A percentile compares a stretch with the other conserved stretches of the same genome.
phyloP scores from a whole-genome alignment of 2,888 invertebrate genomes.

The Hofmannophila pseudospretella region DNA sequence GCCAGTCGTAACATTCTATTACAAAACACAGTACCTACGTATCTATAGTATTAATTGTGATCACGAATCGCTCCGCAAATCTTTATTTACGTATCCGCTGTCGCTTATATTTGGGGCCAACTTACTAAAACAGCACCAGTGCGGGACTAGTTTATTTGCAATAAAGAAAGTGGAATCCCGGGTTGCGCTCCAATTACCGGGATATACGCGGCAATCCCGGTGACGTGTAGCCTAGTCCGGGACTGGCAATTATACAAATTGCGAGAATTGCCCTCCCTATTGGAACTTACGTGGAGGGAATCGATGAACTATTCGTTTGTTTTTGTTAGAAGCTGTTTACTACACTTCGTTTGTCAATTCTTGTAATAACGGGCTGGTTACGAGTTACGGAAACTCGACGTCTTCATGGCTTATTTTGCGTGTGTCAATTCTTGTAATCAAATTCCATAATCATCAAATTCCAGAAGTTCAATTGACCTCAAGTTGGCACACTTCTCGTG shows the following conservation, averaged over 20 bases:
- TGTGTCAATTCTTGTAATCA: no score
- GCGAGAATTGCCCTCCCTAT: slow-evolving; percentile 47
- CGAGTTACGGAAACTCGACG: no score
- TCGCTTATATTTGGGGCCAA: slow-evolving; percentile 24
- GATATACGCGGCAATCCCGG: slow-evolving; percentile 73
- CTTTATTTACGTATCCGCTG: no score
- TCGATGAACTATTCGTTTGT: slow-evolving; percentile 26
- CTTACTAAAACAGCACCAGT: slow-evolving; percentile 57
- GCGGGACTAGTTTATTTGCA: slow-evolving; percentile 73
- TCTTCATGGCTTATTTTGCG: no score
- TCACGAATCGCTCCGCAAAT: no score
- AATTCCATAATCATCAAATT: no score
- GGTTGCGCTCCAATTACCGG: slow-evolving; percentile 74
- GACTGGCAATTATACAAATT: slow-evolving; percentile 67
- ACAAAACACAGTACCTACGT: no score
- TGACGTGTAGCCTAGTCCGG: slow-evolving; percentile 64
- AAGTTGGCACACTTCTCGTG: no score
- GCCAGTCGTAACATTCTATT: no score
- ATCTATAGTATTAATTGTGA: not conserved
- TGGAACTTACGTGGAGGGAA: slow-evolving; percentile 33
- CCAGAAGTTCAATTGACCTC: no score
- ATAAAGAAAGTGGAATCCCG: slow-evolving; percentile 77
- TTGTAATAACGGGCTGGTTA: no score
- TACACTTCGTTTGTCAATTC: no score
- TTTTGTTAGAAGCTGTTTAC: not conserved